phyloP scores from a whole-genome alignment of 2,797 vertebrate genomes.

The Picus viridis region DNA sequence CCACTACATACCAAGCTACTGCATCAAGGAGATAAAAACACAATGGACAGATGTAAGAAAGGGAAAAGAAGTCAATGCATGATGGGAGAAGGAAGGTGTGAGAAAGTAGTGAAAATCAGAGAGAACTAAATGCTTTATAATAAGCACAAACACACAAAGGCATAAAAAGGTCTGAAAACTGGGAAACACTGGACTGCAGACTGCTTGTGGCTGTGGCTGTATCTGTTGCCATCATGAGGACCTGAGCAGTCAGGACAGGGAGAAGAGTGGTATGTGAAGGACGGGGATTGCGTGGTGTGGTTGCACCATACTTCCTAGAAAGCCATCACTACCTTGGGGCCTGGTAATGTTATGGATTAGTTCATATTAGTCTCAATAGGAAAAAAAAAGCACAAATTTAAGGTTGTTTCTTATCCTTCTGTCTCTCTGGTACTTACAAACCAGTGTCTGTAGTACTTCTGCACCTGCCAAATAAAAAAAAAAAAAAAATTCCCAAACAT shows the following conservation, averaged over 20 bases:
- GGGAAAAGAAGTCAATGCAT: neutral
- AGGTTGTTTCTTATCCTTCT: neutral
- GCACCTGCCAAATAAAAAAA: neutral
- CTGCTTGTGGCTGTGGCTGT: rapidly evolving
- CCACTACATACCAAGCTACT: neutral
- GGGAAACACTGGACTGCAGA: neutral
- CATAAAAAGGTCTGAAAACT: neutral
- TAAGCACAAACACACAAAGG: neutral
- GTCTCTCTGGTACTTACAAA: neutral
- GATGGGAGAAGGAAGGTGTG: neutral
- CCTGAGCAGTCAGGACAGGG: neutral
- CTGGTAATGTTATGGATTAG: neutral
- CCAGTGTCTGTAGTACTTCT: neutral
- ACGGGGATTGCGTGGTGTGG: rapidly evolving
- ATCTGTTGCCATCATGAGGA: neutral
- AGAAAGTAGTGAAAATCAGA: neutral
- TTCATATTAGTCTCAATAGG: neutral
- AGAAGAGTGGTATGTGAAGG: rapidly evolving
- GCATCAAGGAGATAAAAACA: neutral
- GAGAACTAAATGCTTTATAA: neutral
- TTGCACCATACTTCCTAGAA: neutral
- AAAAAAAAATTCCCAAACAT: neutral
- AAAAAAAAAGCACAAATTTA: neutral
- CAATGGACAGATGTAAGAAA: neutral
- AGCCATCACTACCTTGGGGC: neutral